Base-by-base conservation (phyloP, 2,797 vertebrate species). In the Tokudaia muenninki region DNA sequence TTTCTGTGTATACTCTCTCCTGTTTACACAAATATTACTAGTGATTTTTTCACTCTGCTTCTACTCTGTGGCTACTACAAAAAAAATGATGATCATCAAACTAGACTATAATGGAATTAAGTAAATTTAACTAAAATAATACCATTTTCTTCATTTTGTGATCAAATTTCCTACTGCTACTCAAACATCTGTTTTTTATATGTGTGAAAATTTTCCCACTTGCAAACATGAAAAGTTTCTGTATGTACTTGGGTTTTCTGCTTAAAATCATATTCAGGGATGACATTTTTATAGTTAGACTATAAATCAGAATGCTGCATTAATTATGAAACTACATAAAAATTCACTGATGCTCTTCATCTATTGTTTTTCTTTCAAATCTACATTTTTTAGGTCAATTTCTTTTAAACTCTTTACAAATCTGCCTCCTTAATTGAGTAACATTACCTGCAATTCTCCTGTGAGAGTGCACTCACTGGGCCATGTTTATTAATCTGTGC, bases 241-340 rank as follows among this genome's bases (percentile, higher is more conserved):
- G 77, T 70, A 94, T n/a, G 16, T 81, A 88, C 87, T 92, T 96
- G 72, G 22, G 8, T 87, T 97, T 97, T 94, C 80, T 89, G 87
- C 91, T 97, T 97, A 95, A 97, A 97, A 96, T 94, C 93, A 96
- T 61, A 92, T 81, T 90, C 80, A 82, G 41, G 86, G 75, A 79
- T 0, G 22, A 90, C 14, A 90, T 92, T 88, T 52, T 31, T 87
- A 90, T 34, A 91, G 34, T 82, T 86, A 95, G 21, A 84, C 52
- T 91, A 78, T 37, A 86, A 96, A 86, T 93, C 81, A 94, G 70
- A 92, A 84, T 52, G 44, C 59, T 90, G 34, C 21, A 37, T 65
- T 65, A 24, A 95, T 34, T 75, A 88, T 6, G 59, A 72, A 59
- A 96, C 14, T 59, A 77, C 31, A 78, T 75, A 83, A 94, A 80